Evolutionary conservation across 1,140 invertebrate species (phyloP).

Genomic region (Cotesia typhae): DNA sequence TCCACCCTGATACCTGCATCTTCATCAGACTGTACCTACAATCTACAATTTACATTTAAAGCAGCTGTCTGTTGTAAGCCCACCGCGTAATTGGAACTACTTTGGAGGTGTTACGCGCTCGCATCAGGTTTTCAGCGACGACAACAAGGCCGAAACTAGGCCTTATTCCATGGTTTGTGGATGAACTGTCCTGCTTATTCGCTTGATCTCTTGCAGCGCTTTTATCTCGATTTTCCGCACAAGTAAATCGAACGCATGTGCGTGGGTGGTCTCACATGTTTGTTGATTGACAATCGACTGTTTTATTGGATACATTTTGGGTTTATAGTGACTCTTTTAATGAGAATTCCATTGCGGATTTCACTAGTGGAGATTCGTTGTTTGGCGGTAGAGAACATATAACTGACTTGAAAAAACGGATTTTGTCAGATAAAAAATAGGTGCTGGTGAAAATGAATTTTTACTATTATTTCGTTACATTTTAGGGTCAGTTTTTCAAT

Average conservation of each 20-base stretch:
- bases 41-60: conserved; percentile 58
- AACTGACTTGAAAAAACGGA: too few relatives aligned
- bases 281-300: neutral
- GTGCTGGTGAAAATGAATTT: too few relatives aligned
- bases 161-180: neutral
- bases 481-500: too few relatives aligned
- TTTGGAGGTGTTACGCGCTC: conserved; percentile 22
- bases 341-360: too few relatives aligned
- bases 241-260: too few relatives aligned
- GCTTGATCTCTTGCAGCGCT: neutral
- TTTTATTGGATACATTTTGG: conserved; percentile 9
- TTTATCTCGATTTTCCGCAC: neutral
- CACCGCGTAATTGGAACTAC: conserved; percentile 50
- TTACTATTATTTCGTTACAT: too few relatives aligned
- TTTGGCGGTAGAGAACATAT: too few relatives aligned
- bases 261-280: too few relatives aligned
- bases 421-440: too few relatives aligned
- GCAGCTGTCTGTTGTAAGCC: conserved; percentile 52
- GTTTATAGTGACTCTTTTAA: too few relatives aligned
- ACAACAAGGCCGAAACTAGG: neutral
- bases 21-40: neutral
- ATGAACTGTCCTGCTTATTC: conserved; percentile 4
- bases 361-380: too few relatives aligned
- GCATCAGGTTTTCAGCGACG: conserved; percentile 49
- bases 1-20: neutral